A percentile compares a stretch with the other conserved stretches of the same genome.
Evolutionary conservation across 1,140 invertebrate species (phyloP).

Genomic region (Heterodera schachtii): DNA sequence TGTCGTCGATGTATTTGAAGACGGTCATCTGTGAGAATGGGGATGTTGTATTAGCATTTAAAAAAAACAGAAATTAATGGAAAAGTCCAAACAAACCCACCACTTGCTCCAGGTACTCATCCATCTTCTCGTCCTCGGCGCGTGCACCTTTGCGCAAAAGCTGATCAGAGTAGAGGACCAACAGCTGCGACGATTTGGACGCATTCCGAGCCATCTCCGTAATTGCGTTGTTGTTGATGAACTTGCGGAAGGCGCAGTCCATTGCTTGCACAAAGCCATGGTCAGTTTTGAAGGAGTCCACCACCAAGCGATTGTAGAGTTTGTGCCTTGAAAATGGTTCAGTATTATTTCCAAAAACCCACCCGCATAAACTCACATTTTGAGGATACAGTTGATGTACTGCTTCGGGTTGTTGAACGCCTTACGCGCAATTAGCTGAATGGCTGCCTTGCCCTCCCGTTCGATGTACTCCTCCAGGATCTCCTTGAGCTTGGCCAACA

Average conservation of each 20-base stretch:
- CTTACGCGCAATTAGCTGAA: conserved; percentile 84
- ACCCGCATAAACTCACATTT: not conserved
- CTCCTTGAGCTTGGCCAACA: conserved; percentile 82
- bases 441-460: conserved; percentile 84
- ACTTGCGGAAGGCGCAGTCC: conserved; percentile 94
- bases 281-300: conserved; percentile 92
- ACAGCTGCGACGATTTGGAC: conserved; percentile 90
- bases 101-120: conserved; percentile 97
- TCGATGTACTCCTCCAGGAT: conserved; percentile 90
- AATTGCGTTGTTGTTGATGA: conserved; percentile 94
- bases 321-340: conserved; percentile 77
- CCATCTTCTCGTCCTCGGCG: conserved; percentile 94
- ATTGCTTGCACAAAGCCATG: conserved; percentile 92
- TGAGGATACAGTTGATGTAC: conserved; percentile 4
- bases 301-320: conserved; percentile 90
- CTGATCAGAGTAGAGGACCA: conserved; percentile 96
- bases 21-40: conserved; percentile 82
- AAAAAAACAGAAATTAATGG: too few species aligned
- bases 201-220: conserved; percentile 78
- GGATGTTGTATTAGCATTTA: too few species aligned
- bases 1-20: conserved; percentile 99
- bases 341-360: too few species aligned
- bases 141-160: conserved; percentile 90
- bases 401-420: conserved; percentile 67
- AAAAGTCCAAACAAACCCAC: conserved; percentile 67